Percentiles rank a stretch among this genome's conserved stretches.
Conservation (phyloP, 1,140 invertebrate genomes). For the Drosophila lacertosa region DNA sequence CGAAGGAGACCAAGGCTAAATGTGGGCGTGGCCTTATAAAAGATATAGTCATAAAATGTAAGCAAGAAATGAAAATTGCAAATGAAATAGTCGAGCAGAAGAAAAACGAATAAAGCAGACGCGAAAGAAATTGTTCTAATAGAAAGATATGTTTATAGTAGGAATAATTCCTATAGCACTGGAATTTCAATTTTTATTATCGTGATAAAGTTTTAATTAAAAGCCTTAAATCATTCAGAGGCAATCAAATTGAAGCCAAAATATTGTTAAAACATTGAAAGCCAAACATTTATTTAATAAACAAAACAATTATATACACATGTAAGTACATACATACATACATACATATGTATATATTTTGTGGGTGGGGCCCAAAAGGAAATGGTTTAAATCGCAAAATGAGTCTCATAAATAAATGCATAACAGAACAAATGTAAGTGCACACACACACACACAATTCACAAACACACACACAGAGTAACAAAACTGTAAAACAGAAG, state of each 20-base stretch:
- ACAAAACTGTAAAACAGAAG: constrained; percentile 28
- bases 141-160: neutral
- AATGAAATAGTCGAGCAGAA: constrained; percentile 66
- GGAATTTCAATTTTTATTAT: constrained; percentile 20
- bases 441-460: constrained; percentile 36
- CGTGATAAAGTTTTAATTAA: constrained; percentile 43
- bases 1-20: neutral
- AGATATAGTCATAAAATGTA: constrained; percentile 75
- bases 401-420: constrained; percentile 80
- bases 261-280: constrained; percentile 82
- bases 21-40: constrained; percentile 52
- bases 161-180: neutral
- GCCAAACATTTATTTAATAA: constrained; percentile 81
- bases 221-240: constrained; percentile 59
- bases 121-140: constrained; percentile 1
- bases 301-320: constrained; percentile 48
- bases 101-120: constrained; percentile 66
- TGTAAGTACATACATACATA: too few species aligned
- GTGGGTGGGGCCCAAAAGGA: constrained; percentile 57
- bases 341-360: constrained; percentile 30
- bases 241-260: constrained; percentile 66
- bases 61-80: constrained; percentile 75
- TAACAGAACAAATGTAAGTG: constrained; percentile 47
- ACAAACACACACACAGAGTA: constrained; percentile 37
- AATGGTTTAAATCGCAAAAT: constrained; percentile 81